Percentiles rank a stretch among this genome's conserved stretches.
These are phyloP conservation scores for Blennius ocellaris DNA, from an alignment of 2,113 vertebrate species.

Conservation along the genomic window DNA sequence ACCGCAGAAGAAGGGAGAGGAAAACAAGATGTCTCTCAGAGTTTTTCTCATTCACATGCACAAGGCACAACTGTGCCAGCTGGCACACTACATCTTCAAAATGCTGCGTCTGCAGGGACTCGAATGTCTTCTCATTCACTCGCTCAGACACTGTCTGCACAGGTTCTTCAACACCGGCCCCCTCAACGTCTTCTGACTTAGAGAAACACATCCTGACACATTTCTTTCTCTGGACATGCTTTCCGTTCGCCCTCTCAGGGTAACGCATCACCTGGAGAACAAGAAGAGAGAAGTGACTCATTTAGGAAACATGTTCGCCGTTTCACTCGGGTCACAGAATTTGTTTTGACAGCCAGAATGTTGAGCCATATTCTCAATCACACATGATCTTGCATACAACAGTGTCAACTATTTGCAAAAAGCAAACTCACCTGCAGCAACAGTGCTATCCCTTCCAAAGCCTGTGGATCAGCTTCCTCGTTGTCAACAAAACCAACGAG, in stretches of 20 bases:
- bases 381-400: no score
- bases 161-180: conserved; percentile 35
- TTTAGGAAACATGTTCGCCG: not conserved
- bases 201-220: conserved; percentile 86
- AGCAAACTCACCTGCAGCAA: conserved; percentile 82
- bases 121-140: conserved; percentile 36
- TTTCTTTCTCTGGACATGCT: conserved; percentile 83
- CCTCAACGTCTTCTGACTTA: conserved; percentile 71
- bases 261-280: conserved; percentile 84
- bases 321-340: not conserved
- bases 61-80: conserved; percentile 89
- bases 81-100: conserved; percentile 91
- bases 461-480: conserved; percentile 81
- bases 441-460: conserved; percentile 86
- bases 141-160: conserved; percentile 32
- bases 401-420: not conserved
- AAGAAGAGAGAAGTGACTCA: conserved; percentile 11
- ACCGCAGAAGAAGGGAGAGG: conserved; percentile 88
- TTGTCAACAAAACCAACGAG: conserved; percentile 84
- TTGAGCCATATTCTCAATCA: not conserved
- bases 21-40: conserved; percentile 92
- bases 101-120: conserved; percentile 78
- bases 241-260: conserved; percentile 77
- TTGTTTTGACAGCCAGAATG: conserved; percentile 6
- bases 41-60: conserved; percentile 86